Percentiles rank a stretch among this genome's conserved stretches.
phyloP scores from a whole-genome alignment of 2,888 invertebrate genomes.

The Agrotis exclamationis region DNA sequence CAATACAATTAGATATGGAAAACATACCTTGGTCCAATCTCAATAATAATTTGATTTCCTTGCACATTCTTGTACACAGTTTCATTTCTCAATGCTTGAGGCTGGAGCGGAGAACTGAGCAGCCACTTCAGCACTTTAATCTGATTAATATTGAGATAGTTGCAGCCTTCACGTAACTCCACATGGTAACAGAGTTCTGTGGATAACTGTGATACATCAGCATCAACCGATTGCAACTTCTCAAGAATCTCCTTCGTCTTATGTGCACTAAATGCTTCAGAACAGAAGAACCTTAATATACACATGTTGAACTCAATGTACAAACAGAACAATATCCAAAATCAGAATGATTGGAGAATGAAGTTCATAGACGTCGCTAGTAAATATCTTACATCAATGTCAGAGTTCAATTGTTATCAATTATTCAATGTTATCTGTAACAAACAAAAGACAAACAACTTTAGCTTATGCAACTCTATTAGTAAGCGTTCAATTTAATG shows the following conservation, averaged over 20 bases:
- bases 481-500: slow-evolving; percentile 18
- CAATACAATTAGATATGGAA: neutral
- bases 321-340: slow-evolving; percentile 63
- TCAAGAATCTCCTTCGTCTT: slow-evolving; percentile 91
- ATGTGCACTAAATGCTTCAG: slow-evolving; percentile 91
- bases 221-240: slow-evolving; percentile 88
- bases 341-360: slow-evolving; percentile 67
- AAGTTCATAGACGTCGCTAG: slow-evolving; percentile 62
- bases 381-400: slow-evolving; percentile 86
- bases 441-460: slow-evolving; percentile 82
- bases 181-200: slow-evolving; percentile 96
- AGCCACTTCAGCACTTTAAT: slow-evolving; percentile 94
- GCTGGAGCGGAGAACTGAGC: slow-evolving; percentile 93
- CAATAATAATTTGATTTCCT: slow-evolving; percentile 91
- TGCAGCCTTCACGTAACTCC: slow-evolving; percentile 89
- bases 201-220: slow-evolving; percentile 89
- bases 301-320: slow-evolving; percentile 82
- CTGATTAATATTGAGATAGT: slow-evolving; percentile 91
- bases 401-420: slow-evolving; percentile 84
- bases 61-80: slow-evolving; percentile 86
- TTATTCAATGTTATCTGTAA: slow-evolving; percentile 78
- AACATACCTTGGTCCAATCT: slow-evolving; percentile 96
- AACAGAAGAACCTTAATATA: slow-evolving; percentile 92
- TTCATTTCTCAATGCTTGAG: slow-evolving; percentile 90
- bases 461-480: slow-evolving; percentile 84